Base-by-base conservation (phyloP, 1,140 invertebrate species). In the Lepidurus couesii region DNA sequence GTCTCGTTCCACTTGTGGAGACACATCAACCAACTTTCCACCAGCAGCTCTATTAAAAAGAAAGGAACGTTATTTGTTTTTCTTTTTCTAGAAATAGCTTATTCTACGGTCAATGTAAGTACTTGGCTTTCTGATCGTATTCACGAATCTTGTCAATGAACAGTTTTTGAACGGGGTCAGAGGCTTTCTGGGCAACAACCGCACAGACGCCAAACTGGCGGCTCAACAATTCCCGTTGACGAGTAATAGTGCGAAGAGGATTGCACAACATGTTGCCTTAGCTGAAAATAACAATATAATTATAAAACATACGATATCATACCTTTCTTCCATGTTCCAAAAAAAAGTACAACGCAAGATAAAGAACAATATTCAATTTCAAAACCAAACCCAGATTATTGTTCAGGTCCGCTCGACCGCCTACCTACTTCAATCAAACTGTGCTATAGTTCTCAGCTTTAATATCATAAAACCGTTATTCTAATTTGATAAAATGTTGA, bases 81-180 rank as follows among this genome's bases (percentile, higher is more conserved):
- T 1, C 1, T 77, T 1, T n/a, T 42, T 42, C 3, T 73, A 13
- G 13, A 10, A 3, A 24, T 26, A 44, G 16, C n/a, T 75, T 77
- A 10, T 34, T 34, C 65, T 73, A 8, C 7, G n/a, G 5, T 16
- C 44, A 16, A 16, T 42, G 26, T 21, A 86, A 88, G 87, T 88
- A 92, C 91, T 86, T 86, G 83, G 87, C 90, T 82, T 92, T 92
- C 21, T 90, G 86, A 82, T 90, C 93, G 86, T 96, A 98, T 86
- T 97, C 95, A 76, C 90, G 89, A 80, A 98, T 90, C 90, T 97
- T 97, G 77, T 97, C 93, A 65, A 97, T 82, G 84, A 98, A 98
- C 42, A 98, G 85, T 86, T 97, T 92, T 84, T 98, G 96, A 83
- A 98, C 95, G 7, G 95, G 95, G 85, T 98, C 96, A 6, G 87